These are phyloP conservation scores for Pygocentrus nattereri DNA, from an alignment of 2,797 vertebrate species.

Conservation along the genomic window DNA sequence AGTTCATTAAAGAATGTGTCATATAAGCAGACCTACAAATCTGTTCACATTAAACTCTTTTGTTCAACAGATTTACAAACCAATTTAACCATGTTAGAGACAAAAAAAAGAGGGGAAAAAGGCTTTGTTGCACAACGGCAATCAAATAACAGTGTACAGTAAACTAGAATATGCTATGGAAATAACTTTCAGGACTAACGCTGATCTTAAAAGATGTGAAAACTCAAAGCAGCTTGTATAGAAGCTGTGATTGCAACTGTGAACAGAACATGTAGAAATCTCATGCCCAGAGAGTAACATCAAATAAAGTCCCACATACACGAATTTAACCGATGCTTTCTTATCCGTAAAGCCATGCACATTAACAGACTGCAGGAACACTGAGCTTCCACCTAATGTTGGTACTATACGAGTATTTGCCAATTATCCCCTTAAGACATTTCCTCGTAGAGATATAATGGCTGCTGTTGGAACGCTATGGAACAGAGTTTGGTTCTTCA, in stretches of 20 bases:
- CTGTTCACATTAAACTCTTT: constrained; percentile 33
- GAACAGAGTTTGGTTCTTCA: constrained; percentile 14
- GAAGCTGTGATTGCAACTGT: constrained; percentile 45
- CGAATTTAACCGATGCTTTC: constrained; percentile 50
- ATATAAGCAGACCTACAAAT: constrained; percentile 55
- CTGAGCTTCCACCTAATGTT: constrained; percentile 1
- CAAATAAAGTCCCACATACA: constrained; percentile 46
- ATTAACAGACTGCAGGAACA: constrained; percentile 64
- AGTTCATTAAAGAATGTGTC: constrained; percentile 68
- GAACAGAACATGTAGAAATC: constrained; percentile 53
- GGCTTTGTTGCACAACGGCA: constrained; percentile 48
- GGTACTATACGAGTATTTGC: constrained; percentile 6
- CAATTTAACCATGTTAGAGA: constrained; percentile 32
- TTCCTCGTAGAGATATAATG: constrained; percentile 20
- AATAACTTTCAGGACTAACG: constrained; percentile 42
- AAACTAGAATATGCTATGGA: constrained; percentile 63
- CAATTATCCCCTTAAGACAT: background rate
- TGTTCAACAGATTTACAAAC: constrained; percentile 49
- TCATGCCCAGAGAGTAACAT: constrained; percentile 60
- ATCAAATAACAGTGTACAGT: constrained; percentile 45
- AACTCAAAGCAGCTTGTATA: constrained; percentile 49
- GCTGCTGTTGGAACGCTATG: background rate
- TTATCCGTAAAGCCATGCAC: constrained; percentile 74
- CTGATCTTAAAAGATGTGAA: constrained; percentile 38
- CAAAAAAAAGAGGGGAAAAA: constrained; percentile 21